These are phyloP conservation scores for Dascillus cervinus DNA, from an alignment of 2,888 invertebrate genomes.

Conservation along the genomic window DNA sequence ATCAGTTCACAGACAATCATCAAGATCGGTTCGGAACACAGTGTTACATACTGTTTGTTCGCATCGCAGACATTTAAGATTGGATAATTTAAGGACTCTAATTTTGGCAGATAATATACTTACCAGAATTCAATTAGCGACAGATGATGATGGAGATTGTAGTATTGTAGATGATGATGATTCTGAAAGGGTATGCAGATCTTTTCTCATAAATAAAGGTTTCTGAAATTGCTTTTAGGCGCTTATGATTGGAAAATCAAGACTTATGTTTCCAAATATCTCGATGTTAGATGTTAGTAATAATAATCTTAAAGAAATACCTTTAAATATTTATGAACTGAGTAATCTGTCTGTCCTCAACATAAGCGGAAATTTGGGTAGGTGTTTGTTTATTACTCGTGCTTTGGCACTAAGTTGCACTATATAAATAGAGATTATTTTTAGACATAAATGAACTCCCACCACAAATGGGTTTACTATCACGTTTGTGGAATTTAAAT, in stretches of 20 bases:
- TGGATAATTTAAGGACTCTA: slow-evolving; percentile 75
- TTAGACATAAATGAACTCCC: slow-evolving; percentile 80
- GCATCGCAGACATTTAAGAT: slow-evolving; percentile 73
- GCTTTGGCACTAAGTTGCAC: neutral
- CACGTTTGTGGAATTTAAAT: slow-evolving; percentile 93
- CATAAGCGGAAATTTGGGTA: slow-evolving; percentile 74
- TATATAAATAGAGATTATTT: slow-evolving; percentile 21
- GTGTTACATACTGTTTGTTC: slow-evolving; percentile 75
- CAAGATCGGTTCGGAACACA: slow-evolving; percentile 61
- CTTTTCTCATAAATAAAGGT: neutral
- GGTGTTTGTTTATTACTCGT: slow-evolving; percentile 11
- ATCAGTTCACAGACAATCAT: slow-evolving; percentile 43
- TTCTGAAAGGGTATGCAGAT: slow-evolving; percentile 51
- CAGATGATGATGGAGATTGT: slow-evolving; percentile 68
- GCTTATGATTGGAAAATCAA: slow-evolving; percentile 46
- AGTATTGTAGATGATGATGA: slow-evolving; percentile 51
- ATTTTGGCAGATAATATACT: slow-evolving; percentile 82
- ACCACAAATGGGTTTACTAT: slow-evolving; percentile 88
- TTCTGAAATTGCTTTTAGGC: slow-evolving; percentile 4
- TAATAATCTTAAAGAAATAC: slow-evolving; percentile 73
- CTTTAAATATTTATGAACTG: slow-evolving; percentile 76
- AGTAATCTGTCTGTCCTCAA: slow-evolving; percentile 88
- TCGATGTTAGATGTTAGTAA: slow-evolving; percentile 93
- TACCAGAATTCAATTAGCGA: slow-evolving; percentile 69
- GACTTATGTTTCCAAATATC: slow-evolving; percentile 84